Evolutionary conservation across 2,888 invertebrate genomes (phyloP), one percentile per base, ranked within the genome.

Genomic region (Ichneumon xanthorius): DNA sequence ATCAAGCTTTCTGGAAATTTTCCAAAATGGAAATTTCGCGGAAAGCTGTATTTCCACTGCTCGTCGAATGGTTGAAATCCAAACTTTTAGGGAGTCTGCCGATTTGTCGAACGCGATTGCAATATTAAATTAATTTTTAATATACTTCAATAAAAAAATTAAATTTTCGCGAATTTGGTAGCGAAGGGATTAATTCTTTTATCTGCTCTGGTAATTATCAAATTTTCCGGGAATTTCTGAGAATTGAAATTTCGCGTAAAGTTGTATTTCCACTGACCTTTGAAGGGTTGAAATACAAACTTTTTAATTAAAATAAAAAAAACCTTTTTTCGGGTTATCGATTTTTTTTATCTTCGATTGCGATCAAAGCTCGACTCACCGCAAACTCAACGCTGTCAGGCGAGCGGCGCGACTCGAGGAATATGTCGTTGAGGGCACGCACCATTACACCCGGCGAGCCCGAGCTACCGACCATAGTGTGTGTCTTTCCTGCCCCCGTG

Each of bases 401-500:
- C 58, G 90, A 84, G 68, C 89, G 87, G 65, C 86, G 82, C 53
- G 90, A 96, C 87, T 95, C 95, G 82, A 96, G 95, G 94, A 98
- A 98, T 80, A 98, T 96, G 90, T 98, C 97, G 91, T 97, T 97
- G 40, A 98, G 95, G 0, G 98, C 97, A 72, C 97, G 95, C 0
- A 97, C 97, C 98, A 98, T 98, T 84, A 98, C 97, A 4, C 98
- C 98, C 0, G 97, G 97, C 87, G 96, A 95, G 91, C 94, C 90
- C 19, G 95, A 90, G 93, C 95, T 94, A 0, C 97, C 97, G 68
- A 97, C 96, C 98, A 98, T 98, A 9, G 98, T 98, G 94, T 98
- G 96, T 0, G 98, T 98, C 94, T 98, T 98, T 45, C 98, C 98
- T 4, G 98, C 97, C 0, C 98, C 98, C 53, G 98, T 98, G 4